Evolutionary conservation across 2,113 vertebrate species (phyloP).

Genomic region (Galeopterus variegatus): DNA sequence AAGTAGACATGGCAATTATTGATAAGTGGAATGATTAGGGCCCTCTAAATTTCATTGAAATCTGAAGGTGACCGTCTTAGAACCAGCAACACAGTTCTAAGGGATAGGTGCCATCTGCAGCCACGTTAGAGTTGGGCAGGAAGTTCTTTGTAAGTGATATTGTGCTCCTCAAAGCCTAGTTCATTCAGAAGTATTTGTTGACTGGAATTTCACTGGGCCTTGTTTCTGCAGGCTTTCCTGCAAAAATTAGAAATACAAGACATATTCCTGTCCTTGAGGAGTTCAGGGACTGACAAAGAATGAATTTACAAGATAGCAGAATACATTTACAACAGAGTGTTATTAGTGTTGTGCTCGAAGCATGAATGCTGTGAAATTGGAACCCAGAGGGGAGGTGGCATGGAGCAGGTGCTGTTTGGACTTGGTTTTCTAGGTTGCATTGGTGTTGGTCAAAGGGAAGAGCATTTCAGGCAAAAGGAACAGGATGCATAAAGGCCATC

Average conservation of each 20-base stretch:
- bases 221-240: not conserved
- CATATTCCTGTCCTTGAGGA: not conserved
- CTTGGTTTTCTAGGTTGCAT: not conserved
- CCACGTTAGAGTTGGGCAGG: not conserved
- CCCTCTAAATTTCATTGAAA: not conserved
- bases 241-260: not conserved
- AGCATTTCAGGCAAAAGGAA: not conserved
- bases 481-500: not conserved
- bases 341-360: not conserved
- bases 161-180: not conserved
- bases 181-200: not conserved
- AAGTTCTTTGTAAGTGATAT: not conserved
- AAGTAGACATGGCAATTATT: not conserved
- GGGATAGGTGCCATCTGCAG: not conserved
- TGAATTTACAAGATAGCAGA: not conserved
- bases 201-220: not conserved
- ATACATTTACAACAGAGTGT: not conserved
- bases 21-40: not conserved
- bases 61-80: not conserved
- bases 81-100: not conserved
- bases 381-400: not conserved
- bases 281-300: not conserved
- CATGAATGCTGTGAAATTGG: accelerated
- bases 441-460: not conserved
- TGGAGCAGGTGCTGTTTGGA: not conserved